Conservation (phyloP, 1,140 invertebrate species). For the Pseudomyrmex gracilis region DNA sequence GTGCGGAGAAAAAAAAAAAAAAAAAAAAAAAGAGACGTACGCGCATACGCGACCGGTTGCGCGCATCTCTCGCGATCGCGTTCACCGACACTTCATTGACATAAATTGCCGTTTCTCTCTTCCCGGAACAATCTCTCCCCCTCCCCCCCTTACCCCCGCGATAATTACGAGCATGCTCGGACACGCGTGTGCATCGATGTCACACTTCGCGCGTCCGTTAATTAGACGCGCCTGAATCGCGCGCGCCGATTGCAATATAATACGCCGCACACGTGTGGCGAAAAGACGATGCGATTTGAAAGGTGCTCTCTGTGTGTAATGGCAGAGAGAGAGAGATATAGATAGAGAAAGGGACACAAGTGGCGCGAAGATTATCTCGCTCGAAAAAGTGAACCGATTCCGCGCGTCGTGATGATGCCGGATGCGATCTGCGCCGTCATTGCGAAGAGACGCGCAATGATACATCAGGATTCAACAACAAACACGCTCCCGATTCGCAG, state of each 20-base stretch:
- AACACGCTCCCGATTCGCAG: too few relatives aligned
- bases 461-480: too few relatives aligned
- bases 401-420: too few relatives aligned
- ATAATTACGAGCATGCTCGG: not conserved
- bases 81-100: not conserved
- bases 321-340: too few relatives aligned
- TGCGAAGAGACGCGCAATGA: too few relatives aligned
- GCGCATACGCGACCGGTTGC: not conserved
- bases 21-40: too few relatives aligned
- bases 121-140: not conserved
- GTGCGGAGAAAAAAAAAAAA: constrained; percentile 12
- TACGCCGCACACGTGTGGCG: not conserved
- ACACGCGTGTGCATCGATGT: not conserved
- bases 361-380: too few relatives aligned
- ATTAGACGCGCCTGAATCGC: constrained; percentile 3
- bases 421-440: too few relatives aligned
- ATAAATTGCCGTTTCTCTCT: constrained; percentile 24
- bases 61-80: not conserved
- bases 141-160: too few relatives aligned
- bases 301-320: not conserved
- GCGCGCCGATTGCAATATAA: not conserved
- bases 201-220: constrained; percentile 16
- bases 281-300: constrained; percentile 4
- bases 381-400: too few relatives aligned
- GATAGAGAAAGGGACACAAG: too few relatives aligned